Base-by-base conservation (phyloP, 2,113 vertebrate species). In the Leucoraja erinaceus region DNA sequence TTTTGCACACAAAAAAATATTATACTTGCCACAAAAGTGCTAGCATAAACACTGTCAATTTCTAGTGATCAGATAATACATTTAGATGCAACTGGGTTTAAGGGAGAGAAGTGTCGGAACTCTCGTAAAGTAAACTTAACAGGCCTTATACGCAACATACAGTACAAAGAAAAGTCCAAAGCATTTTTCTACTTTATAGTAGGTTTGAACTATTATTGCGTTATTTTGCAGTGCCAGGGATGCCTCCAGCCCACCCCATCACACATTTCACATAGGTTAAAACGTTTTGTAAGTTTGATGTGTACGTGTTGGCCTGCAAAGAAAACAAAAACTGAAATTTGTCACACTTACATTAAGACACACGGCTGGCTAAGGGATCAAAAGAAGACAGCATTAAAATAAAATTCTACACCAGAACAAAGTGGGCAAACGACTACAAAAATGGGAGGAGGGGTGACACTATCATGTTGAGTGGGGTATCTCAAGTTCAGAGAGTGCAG, bases 351-450 rank as follows among this genome's bases (percentile, higher is more conserved):
- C 66, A 38, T 90, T 90, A 90, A 90, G 66, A 90, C 86, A 90
- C 61, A 68, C 86, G 31, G 59, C 86, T 70, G 86, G 86, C 86
- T 90, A 68, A 90, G 86, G 86, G 16, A 90, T 90, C 86, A 91
- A 91, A 25, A 72, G 63, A 54, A 72, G 31, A 72, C 66, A 72
- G 47, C 90, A 91, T 91, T 72, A 91, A 91, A 72, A 91, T 72
- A 91, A 91, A 72, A 72, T 70, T 72, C 59, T 28, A 88, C 28
- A 86, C 70, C 20, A 63, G n/a, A 88, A 18, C 90, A 91, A 22
- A 63, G 66, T 16, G 66, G 56, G 88, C 66, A 70, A 68, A 70
- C 18, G 31, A 63, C 5, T 70, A 70, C 3, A 18, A 33, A 31
- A 22, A 66, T 11, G 10, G 56, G 28, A 5, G 63, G 8, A 22